Conservation (phyloP, 2,888 invertebrate genomes). For the Drosophila monieri region DNA sequence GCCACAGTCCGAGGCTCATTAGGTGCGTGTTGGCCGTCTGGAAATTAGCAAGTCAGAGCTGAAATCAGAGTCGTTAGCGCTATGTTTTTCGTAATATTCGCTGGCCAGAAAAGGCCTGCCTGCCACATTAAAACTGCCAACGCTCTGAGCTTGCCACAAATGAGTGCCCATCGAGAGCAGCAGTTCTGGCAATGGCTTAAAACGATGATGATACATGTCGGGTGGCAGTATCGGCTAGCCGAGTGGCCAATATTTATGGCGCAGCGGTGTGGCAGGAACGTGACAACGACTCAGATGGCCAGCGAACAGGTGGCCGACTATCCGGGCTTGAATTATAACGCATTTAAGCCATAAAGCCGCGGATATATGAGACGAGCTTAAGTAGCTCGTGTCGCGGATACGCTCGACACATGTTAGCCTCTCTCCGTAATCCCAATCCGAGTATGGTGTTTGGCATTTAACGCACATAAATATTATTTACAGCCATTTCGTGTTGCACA, state of each 20-base stretch:
- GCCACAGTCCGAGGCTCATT: conserved; percentile 52
- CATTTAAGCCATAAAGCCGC: conserved; percentile 63
- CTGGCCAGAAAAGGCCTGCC: conserved; percentile 5
- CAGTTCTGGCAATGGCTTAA: conserved; percentile 7
- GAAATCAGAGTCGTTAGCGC: conserved; percentile 23
- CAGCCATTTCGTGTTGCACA: conserved; percentile 69
- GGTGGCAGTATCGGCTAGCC: not conserved
- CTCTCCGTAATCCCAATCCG: conserved; percentile 29
- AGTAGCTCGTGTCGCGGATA: conserved; percentile 61
- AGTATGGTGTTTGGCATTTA: conserved; percentile 30
- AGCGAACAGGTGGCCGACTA: conserved; percentile 56
- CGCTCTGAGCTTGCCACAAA: conserved; percentile 15
- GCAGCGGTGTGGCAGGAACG: conserved; percentile 40
- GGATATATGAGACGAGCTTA: conserved; percentile 66
- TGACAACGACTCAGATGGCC: conserved; percentile 57
- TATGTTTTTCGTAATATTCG: conserved; percentile 5
- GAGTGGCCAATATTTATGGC: conserved; percentile 29
- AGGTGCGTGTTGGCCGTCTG: conserved; percentile 51
- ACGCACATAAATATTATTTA: conserved; percentile 70
- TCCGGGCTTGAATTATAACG: conserved; percentile 62
- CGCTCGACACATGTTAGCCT: conserved; percentile 31
- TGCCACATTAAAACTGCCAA: conserved; percentile 7
- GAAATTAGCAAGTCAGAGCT: conserved; percentile 17
- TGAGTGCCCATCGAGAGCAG: conserved; percentile 30
- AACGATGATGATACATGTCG: conserved; percentile 10